These are phyloP conservation scores for Petrocephalus sullivani DNA, from an alignment of 2,797 vertebrate genomes.

Conservation along the genomic window DNA sequence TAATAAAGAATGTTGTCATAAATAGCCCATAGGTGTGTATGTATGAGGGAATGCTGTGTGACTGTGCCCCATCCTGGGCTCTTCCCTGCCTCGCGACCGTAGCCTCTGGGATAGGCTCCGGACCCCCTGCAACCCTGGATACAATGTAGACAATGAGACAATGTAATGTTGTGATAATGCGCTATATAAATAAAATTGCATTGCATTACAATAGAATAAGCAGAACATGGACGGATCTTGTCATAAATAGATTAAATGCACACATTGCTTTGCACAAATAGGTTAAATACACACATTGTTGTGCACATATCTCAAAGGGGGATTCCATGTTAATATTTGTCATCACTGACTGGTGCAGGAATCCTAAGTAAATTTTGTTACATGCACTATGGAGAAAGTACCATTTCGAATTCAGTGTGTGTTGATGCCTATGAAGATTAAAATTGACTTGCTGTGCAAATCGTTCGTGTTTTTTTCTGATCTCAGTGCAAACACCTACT, in stretches of 20 bases:
- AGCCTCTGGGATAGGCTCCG: too few species aligned
- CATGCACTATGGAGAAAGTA: not conserved
- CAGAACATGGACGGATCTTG: not conserved
- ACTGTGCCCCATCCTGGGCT: too few species aligned
- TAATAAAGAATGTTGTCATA: not conserved
- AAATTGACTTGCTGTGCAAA: not conserved
- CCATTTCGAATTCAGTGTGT: not conserved
- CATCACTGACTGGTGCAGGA: not conserved
- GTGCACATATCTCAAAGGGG: not conserved
- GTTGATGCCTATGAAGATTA: not conserved
- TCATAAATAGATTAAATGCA: not conserved
- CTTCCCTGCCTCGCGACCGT: too few species aligned
- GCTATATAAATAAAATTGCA: too few species aligned
- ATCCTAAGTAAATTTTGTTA: not conserved
- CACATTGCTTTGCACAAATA: not conserved
- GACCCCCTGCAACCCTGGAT: too few species aligned
- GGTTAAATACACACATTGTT: not conserved
- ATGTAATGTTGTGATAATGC: too few species aligned
- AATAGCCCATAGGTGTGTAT: too few species aligned
- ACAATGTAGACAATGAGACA: too few species aligned
- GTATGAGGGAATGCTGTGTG: too few species aligned
- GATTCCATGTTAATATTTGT: not conserved
- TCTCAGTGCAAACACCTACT: not conserved
- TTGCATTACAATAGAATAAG: too few species aligned
- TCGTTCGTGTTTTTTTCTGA: not conserved